Conservation (phyloP, 1,140 invertebrate species). For the Drosophila pachea region DNA sequence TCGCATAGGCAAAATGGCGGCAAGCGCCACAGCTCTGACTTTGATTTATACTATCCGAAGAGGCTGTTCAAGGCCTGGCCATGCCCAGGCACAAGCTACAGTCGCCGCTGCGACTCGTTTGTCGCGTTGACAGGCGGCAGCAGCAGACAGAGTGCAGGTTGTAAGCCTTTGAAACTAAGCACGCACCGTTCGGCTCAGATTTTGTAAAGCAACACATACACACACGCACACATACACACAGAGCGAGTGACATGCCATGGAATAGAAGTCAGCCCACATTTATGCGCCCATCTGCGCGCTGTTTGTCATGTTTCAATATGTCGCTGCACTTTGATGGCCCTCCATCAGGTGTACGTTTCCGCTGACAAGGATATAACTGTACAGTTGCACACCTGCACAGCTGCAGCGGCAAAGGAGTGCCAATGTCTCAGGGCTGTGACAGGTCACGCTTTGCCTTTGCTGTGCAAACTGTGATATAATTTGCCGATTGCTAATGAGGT, state of each 20-base stretch:
- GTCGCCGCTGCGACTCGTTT: background rate
- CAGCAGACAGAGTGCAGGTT: conserved; percentile 6
- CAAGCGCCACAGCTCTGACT: conserved; percentile 49
- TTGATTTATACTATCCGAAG: conserved; percentile 68
- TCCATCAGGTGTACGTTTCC: conserved; percentile 11
- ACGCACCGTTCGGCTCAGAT: conserved; percentile 48
- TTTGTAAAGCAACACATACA: conserved; percentile 19
- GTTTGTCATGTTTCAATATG: conserved; percentile 55
- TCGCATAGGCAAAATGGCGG: conserved; percentile 64
- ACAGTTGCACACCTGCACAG: background rate
- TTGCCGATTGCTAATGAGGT: background rate
- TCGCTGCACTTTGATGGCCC: conserved; percentile 42
- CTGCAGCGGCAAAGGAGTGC: background rate
- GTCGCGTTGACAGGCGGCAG: conserved; percentile 7
- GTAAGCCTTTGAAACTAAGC: conserved; percentile 55
- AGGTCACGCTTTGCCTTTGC: background rate
- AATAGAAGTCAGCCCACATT: background rate
- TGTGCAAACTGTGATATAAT: background rate
- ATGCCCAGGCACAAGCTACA: conserved; percentile 10
- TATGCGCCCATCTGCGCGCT: conserved; percentile 1
- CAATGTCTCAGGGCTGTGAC: background rate
- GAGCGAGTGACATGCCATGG: background rate
- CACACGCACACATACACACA: background rate
- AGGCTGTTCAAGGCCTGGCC: background rate
- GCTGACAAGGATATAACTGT: conserved; percentile 2